Evolutionary conservation across 2,113 vertebrate genomes (phyloP).

Genomic region (Hypocryptadius cinnamomeus): DNA sequence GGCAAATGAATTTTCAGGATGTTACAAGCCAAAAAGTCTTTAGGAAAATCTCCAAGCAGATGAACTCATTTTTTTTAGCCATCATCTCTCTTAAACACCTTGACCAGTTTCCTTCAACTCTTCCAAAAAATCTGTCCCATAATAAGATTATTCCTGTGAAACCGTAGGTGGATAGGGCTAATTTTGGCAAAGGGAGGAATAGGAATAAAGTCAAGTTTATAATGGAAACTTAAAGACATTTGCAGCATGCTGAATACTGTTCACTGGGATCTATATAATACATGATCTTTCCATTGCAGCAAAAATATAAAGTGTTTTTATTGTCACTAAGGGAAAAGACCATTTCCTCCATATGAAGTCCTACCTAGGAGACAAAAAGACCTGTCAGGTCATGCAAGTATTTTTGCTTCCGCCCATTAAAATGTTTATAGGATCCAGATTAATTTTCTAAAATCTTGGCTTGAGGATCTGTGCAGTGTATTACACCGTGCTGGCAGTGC

Average conservation of each 20-base stretch:
- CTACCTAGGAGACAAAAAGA: background rate
- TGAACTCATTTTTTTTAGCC: slow-evolving; percentile 41
- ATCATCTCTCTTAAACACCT: slow-evolving; percentile 46
- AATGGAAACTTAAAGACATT: slow-evolving; percentile 17
- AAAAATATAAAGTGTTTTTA: slow-evolving; percentile 14
- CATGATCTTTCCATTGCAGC: background rate
- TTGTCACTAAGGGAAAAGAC: background rate
- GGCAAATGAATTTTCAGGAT: slow-evolving; percentile 36
- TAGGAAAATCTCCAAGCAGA: slow-evolving; percentile 33
- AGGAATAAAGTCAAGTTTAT: slow-evolving; percentile 9
- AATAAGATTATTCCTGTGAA: slow-evolving; percentile 34
- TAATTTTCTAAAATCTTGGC: background rate
- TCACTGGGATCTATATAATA: background rate
- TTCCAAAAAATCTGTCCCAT: slow-evolving; percentile 36
- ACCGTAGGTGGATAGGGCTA: slow-evolving; percentile 1
- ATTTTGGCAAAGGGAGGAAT: slow-evolving; percentile 18
- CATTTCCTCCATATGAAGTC: background rate
- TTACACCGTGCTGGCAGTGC: background rate
- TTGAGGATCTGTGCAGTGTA: background rate
- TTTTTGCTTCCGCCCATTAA: slow-evolving; percentile 11
- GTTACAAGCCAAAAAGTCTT: slow-evolving; percentile 28
- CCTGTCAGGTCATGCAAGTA: background rate
- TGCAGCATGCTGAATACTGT: background rate
- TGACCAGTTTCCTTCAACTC: slow-evolving; percentile 44
- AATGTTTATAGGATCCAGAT: slow-evolving; percentile 17